A percentile compares a stretch with the other conserved stretches of the same genome.
These are phyloP conservation scores for Conger conger DNA, from an alignment of 2,113 vertebrate genomes.

Conservation along the genomic window DNA sequence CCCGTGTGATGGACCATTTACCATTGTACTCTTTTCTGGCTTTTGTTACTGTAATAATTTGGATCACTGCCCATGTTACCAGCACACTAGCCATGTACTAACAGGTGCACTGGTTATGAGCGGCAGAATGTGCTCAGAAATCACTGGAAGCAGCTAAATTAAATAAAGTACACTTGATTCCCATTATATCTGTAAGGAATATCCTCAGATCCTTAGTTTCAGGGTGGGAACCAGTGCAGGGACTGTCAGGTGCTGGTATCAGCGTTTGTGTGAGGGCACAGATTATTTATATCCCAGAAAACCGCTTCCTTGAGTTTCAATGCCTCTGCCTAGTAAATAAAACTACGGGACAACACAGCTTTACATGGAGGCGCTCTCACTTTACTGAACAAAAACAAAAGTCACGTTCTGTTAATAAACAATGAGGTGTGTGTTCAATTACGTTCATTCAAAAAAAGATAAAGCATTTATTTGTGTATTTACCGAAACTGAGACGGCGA, in stretches of 20 bases:
- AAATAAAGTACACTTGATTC: neutral
- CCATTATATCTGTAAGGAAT: neutral
- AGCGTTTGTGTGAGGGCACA: neutral
- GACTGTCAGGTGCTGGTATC: neutral
- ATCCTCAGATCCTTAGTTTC: neutral
- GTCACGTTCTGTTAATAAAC: neutral
- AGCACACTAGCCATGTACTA: neutral
- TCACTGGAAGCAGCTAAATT: neutral
- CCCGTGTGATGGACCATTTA: too few relatives aligned
- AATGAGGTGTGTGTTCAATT: neutral
- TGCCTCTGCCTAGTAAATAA: neutral
- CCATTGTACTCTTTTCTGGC: neutral
- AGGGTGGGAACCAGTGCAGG: neutral
- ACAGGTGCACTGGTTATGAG: neutral
- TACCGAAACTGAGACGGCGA: too few relatives aligned
- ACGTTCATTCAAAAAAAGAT: neutral
- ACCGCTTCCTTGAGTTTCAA: neutral
- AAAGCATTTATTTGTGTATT: too few relatives aligned
- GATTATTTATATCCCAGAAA: neutral
- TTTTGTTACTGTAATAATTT: neutral
- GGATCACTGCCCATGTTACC: neutral
- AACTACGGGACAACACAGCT: neutral
- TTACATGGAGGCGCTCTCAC: neutral
- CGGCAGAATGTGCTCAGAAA: neutral
- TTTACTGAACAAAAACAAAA: neutral